phyloP scores from a whole-genome alignment of 1,140 invertebrate species.

The Adoxophyes honmai region DNA sequence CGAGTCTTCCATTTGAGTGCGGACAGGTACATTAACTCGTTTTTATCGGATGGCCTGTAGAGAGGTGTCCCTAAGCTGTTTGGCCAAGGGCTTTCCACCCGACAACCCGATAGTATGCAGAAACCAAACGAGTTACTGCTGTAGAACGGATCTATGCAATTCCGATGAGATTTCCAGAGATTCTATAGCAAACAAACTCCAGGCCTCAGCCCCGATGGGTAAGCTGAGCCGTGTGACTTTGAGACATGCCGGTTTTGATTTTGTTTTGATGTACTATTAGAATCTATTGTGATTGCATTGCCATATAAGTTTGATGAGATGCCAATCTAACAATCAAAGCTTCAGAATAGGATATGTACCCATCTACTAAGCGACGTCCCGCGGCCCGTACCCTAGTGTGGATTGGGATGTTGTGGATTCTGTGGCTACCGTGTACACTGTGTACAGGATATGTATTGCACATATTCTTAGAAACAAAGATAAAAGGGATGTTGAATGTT shows the following conservation, averaged over 20 bases:
- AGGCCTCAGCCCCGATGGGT: slow-evolving; percentile 53
- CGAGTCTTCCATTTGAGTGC: slow-evolving; percentile 16
- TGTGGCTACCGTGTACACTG: too few relatives aligned
- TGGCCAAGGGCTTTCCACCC: slow-evolving; percentile 57
- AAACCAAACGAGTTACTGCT: slow-evolving; percentile 59
- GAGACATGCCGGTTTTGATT: slow-evolving; percentile 63
- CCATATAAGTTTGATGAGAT: slow-evolving; percentile 71
- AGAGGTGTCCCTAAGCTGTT: slow-evolving; percentile 62
- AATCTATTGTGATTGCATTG: slow-evolving; percentile 66
- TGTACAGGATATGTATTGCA: too few relatives aligned
- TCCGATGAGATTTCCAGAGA: slow-evolving; percentile 52
- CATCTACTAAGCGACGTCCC: slow-evolving; percentile 33
- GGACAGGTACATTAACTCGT: slow-evolving; percentile 44
- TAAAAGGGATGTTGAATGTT: too few relatives aligned
- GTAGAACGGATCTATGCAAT: slow-evolving; percentile 67
- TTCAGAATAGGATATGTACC: slow-evolving; percentile 69
- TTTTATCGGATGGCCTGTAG: slow-evolving; percentile 59
- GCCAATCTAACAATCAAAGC: slow-evolving; percentile 68
- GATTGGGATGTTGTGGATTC: too few relatives aligned
- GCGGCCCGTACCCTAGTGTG: slow-evolving; percentile 43
- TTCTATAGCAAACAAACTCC: slow-evolving; percentile 43
- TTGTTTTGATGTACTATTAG: slow-evolving; percentile 71
- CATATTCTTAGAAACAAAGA: too few relatives aligned
- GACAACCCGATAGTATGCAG: slow-evolving; percentile 58
- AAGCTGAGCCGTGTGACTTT: slow-evolving; percentile 59